Base-by-base conservation (phyloP, 2,888 invertebrate genomes). In the Lasioglossum figueresi region DNA sequence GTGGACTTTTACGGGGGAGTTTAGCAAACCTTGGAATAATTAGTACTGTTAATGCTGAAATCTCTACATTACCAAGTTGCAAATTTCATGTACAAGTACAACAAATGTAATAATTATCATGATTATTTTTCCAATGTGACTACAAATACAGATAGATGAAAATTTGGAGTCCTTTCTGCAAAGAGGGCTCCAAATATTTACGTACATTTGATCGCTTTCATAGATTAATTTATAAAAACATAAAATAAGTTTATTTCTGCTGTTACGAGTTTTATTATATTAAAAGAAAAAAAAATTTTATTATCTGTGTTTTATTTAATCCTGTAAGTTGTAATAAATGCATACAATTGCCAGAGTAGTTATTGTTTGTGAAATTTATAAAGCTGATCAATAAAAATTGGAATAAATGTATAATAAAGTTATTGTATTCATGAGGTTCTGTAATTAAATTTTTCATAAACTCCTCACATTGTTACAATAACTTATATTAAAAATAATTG, bases 1-100 rank as follows among this genome's bases (percentile, higher is more conserved):
- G 99, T 95, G 99, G 99, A 6, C 96, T 99, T 89, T 97, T 99
- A 79, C 96, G 99, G 93, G 99, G 99, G 56, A 99, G 99, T 74
- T 95, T 99, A 86, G 98, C 99, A 31, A 99, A 99, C 95, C 96
- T 99, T 86, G 99, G 99, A 83, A 98, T 99, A 87, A 97, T 97
- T 92, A 98, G 98, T 94, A 97, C 99, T 79, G 99, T 99, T 1
- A 99, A 99, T 27, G 99, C 99, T 6, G 99, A 99, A 96, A 98
- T 99, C 23, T 97, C 98, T 92, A 96, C 97, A 74, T 97, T 99
- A 97, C 99, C 99, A 40, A 97, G 97, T 8, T 98, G 98, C 95
- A 98, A 98, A 96, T 98, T 98, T 95, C 98, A 98, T 94, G 98
- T 98, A 93, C 97, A 98, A 96, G 98, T 98, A 48, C 98, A 98